Percentiles rank a stretch among this genome's conserved stretches.
phyloP scores from a whole-genome alignment of 1,140 invertebrate genomes.

The Magallana gigas region DNA sequence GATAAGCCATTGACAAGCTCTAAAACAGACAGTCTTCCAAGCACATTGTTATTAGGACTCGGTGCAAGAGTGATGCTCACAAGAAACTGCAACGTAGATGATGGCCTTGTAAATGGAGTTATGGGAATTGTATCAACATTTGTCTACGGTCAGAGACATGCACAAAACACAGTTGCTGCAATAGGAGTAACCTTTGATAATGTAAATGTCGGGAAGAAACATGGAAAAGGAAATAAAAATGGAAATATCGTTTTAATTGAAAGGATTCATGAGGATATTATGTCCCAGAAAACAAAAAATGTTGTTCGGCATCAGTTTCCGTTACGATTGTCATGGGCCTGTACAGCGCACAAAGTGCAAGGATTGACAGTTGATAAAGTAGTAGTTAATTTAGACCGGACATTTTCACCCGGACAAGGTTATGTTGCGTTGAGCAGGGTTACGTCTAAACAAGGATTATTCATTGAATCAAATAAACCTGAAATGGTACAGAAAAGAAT shows the following conservation, averaged over 20 bases:
- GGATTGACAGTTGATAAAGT: too few relatives aligned
- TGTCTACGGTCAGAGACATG: slow-evolving; percentile 18
- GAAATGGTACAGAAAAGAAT: slow-evolving; percentile 12
- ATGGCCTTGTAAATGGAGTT: too few relatives aligned
- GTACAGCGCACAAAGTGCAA: too few relatives aligned
- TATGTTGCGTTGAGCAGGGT: slow-evolving; percentile 41
- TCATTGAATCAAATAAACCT: background rate
- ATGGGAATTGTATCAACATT: too few relatives aligned
- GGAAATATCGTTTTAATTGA: background rate
- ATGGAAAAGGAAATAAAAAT: background rate
- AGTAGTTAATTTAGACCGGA: too few relatives aligned
- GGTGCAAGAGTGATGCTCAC: slow-evolving; percentile 32
- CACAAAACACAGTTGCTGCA: background rate
- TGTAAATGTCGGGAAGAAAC: slow-evolving; percentile 6
- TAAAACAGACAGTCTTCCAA: slow-evolving; percentile 20
- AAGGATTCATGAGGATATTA: background rate
- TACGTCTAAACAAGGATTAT: slow-evolving; percentile 37
- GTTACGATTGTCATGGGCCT: too few relatives aligned
- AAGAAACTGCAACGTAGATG: too few relatives aligned
- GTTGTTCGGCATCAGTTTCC: too few relatives aligned
- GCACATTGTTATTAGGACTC: background rate
- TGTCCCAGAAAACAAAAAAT: slow-evolving; percentile 23
- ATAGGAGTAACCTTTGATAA: slow-evolving; percentile 52
- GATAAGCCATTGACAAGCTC: background rate
- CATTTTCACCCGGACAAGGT: too few relatives aligned